These are phyloP conservation scores for Lasioglossum albipes DNA, from an alignment of 1,140 invertebrate genomes.

Conservation along the genomic window DNA sequence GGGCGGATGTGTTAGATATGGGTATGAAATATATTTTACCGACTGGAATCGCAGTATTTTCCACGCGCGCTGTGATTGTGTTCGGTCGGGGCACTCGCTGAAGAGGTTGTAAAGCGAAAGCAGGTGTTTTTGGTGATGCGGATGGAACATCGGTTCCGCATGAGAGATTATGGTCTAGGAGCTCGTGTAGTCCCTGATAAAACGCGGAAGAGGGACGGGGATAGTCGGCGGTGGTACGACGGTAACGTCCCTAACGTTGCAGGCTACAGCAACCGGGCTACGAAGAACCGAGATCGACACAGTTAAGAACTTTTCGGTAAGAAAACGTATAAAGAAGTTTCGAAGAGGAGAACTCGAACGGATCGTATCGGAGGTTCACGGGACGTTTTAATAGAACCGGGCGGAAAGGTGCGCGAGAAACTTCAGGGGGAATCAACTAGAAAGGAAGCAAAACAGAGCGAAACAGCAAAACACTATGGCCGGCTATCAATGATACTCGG, in stretches of 20 bases:
- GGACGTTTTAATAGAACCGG: conserved; percentile 58
- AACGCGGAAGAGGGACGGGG: conserved; percentile 16
- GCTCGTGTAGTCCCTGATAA: conserved; percentile 20
- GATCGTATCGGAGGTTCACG: conserved; percentile 55
- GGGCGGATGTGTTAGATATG: no score
- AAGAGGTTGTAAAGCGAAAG: no score
- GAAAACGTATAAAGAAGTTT: conserved; percentile 66
- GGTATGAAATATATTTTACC: no score
- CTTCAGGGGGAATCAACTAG: conserved; percentile 39
- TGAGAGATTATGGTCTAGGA: conserved; percentile 26
- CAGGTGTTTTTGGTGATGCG: no score
- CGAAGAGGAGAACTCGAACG: conserved; percentile 54
- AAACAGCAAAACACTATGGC: conserved; percentile 46
- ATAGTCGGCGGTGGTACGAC: conserved; percentile 17
- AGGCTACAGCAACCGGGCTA: conserved; percentile 14
- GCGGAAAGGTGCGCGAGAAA: conserved; percentile 56
- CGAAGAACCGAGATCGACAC: conserved; percentile 49
- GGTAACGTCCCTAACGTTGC: conserved; percentile 47
- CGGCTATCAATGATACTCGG: conserved; percentile 28
- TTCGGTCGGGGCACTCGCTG: no score
- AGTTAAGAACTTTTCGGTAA: conserved; percentile 58
- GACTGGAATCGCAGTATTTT: no score
- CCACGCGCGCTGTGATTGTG: no score
- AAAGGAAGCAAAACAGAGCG: conserved; percentile 29
- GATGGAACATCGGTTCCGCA: conserved; percentile 9